These are phyloP conservation scores for Procambarus clarkii DNA, from an alignment of 1,140 invertebrate genomes.

Conservation along the genomic window DNA sequence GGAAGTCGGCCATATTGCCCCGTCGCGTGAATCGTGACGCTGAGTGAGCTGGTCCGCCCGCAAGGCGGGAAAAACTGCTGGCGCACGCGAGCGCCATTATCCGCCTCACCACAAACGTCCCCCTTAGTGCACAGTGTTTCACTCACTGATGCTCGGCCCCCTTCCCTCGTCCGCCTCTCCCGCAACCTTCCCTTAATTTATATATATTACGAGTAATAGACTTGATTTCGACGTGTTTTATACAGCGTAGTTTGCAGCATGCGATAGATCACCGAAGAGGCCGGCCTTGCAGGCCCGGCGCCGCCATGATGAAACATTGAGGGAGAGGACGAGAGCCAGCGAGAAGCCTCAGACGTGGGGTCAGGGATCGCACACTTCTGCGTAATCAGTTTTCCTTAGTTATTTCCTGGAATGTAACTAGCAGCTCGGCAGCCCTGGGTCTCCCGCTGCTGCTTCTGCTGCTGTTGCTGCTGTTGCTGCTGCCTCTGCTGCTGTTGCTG, in stretches of 20 bases:
- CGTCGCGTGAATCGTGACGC: slow-evolving; percentile 2
- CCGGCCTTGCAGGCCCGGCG: neutral
- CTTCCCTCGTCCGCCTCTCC: neutral
- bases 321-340: neutral
- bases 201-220: too few species aligned
- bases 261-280: neutral
- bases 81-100: slow-evolving; percentile 33
- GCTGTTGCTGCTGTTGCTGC: neutral
- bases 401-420: slow-evolving; percentile 16
- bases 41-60: neutral
- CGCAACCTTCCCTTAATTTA: neutral
- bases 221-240: too few species aligned
- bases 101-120: slow-evolving; percentile 22
- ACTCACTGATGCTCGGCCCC: neutral
- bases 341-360: neutral
- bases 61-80: slow-evolving; percentile 23
- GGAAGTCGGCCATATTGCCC: slow-evolving; percentile 3
- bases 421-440: neutral
- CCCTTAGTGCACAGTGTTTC: neutral
- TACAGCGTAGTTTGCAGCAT: too few species aligned
- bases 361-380: slow-evolving; percentile 35
- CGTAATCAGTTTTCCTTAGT: slow-evolving; percentile 34
- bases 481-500: neutral
- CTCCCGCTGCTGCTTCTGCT: neutral
- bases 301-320: neutral